Conservation (phyloP, 2,888 invertebrate species). For the Choreutis nemorana region DNA sequence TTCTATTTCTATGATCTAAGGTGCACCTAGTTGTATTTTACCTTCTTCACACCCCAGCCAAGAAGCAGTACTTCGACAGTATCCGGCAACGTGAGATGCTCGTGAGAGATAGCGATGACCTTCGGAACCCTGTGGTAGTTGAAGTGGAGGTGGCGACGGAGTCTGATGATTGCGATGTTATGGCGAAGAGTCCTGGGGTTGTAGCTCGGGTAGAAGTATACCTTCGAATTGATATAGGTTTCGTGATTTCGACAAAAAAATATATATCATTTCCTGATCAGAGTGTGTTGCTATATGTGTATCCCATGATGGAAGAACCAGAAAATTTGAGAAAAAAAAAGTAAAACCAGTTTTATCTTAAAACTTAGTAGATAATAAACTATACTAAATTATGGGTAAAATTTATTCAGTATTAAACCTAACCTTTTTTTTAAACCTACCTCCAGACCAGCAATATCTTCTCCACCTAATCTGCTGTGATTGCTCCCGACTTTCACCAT, state of each 20-base stretch:
- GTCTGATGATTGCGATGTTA: constrained; percentile 44
- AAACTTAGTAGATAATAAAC: too few species aligned
- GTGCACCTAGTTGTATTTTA: too few species aligned
- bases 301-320: too few species aligned
- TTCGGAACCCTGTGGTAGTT: constrained; percentile 34
- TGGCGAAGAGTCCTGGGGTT: constrained; percentile 32
- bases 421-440: constrained; percentile 22
- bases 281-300: too few species aligned
- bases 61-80: constrained; percentile 39
- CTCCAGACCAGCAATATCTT: constrained; percentile 39
- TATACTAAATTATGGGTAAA: too few species aligned
- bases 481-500: constrained; percentile 47
- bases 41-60: constrained; percentile 55
- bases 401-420: too few species aligned
- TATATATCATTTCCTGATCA: too few species aligned
- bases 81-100: constrained; percentile 16
- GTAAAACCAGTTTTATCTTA: too few species aligned
- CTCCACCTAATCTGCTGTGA: constrained; percentile 49
- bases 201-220: constrained; percentile 51
- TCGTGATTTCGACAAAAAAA: too few species aligned
- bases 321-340: too few species aligned
- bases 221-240: too few species aligned
- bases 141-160: constrained; percentile 30
- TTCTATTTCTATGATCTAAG: too few species aligned
- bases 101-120: constrained; percentile 28